Evolutionary conservation across 30 jellyfish, hydroid and myxozoan species (phyloP).

Genomic region (Aurelia aurita complex sp. Pacific): DNA sequence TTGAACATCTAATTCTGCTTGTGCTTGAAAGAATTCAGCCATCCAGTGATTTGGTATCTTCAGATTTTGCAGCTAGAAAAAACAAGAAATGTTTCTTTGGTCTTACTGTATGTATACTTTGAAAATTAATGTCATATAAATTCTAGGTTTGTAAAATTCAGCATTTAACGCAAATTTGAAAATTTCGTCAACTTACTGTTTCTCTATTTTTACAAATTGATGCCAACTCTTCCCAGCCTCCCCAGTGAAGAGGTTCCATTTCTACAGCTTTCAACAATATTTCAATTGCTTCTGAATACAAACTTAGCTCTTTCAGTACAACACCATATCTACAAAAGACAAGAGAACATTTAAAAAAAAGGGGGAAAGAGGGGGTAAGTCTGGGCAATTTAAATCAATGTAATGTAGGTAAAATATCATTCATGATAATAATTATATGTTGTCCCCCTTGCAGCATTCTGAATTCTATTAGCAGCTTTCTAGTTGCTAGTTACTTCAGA

Average conservation of each 20-base stretch:
- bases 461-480: too few relatives aligned
- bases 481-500: too few relatives aligned
- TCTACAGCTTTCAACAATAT: conserved; percentile 67
- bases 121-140: too few relatives aligned
- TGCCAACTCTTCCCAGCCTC: conserved; percentile 94
- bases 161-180: too few relatives aligned
- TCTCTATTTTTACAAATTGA: conserved; percentile 87
- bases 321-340: conserved; percentile 72
- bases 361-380: too few relatives aligned
- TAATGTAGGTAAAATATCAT: too few relatives aligned
- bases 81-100: background rate
- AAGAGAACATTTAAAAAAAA: background rate
- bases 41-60: conserved; percentile 93
- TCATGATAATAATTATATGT: background rate
- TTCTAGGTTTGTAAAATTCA: too few relatives aligned
- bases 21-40: conserved; percentile 93
- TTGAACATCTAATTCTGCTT: conserved; percentile 86
- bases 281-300: conserved; percentile 75
- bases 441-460: too few relatives aligned
- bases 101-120: too few relatives aligned
- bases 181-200: conserved; percentile 41
- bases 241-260: conserved; percentile 92
- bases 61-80: conserved; percentile 74
- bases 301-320: conserved; percentile 70
- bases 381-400: too few relatives aligned